Base-by-base conservation (phyloP, 2,113 vertebrate genomes). In the Onychostoma macrolepis region DNA sequence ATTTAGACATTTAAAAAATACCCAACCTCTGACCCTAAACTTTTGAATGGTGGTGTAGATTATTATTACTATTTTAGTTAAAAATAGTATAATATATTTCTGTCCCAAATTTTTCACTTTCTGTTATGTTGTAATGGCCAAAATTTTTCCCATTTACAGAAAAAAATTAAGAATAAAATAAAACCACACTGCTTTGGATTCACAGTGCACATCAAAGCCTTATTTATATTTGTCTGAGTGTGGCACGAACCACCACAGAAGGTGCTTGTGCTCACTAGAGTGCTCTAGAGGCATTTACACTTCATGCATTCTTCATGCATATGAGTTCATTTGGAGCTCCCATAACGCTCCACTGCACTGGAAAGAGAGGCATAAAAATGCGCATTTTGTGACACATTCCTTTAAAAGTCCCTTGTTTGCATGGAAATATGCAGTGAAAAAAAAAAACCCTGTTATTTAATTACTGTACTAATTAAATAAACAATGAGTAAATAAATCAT, bases 301-400 rank as follows among this genome's bases (percentile, higher is more conserved):
- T 78, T 78, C 48, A 78, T 78, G 76, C 45, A 78, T 78, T 78
- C 76, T 78, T 78, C 76, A 48, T 77, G 43, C 74, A 45, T 77
- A 15, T 6, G 3, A 77, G 74, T 77, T 77, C 74, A 78, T 78
- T 30, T 78, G n/a, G 15, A 78, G 76, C 45, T 53, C 28, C 10
- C 76, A 78, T 78, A 78, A 78, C 4, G 45, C 76, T 19, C 28
- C 76, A 21, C 76, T 78, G 76, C 76, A 77, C 43, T 77, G 74
- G n/a, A 26, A 45, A 77, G 74, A 74, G 36, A 50, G 13, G 74
- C 74, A 50, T 50, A 77, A 41, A 50, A 48, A 77, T 77, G 45
- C 1, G 13, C 75, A 53, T 50, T 77, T 77, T 26, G 48, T 50
- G 74, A 77, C 74, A 26, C 4, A 48, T 50, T 50, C 24, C 74